These are phyloP conservation scores for Cyclopterus lumpus DNA, from an alignment of 2,797 vertebrate species.

Conservation along the genomic window DNA sequence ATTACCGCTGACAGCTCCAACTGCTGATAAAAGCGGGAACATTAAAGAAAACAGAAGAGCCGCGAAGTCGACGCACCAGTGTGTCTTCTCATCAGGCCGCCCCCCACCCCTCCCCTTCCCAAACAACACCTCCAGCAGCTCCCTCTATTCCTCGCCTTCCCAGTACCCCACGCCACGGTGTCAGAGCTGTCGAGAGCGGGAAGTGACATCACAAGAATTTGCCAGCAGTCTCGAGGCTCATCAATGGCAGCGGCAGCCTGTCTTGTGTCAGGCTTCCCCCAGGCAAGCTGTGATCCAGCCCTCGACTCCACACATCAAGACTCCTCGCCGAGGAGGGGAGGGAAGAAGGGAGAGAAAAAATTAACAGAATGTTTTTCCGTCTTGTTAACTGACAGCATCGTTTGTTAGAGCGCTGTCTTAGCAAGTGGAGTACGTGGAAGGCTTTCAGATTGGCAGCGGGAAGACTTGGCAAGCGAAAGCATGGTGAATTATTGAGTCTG, in stretches of 20 bases:
- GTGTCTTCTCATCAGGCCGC: conserved; percentile 74
- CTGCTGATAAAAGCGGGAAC: conserved; percentile 84
- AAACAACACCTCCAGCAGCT: conserved; percentile 49
- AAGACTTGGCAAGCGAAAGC: conserved; percentile 75
- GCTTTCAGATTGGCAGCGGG: conserved; percentile 74
- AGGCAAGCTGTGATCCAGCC: conserved; percentile 85
- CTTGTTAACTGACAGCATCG: conserved; percentile 84
- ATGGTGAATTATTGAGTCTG: conserved; percentile 79
- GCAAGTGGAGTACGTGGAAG: conserved; percentile 67
- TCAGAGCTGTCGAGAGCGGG: conserved; percentile 82
- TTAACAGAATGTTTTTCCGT: conserved; percentile 85
- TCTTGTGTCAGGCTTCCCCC: conserved; percentile 83
- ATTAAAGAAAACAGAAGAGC: conserved; percentile 86
- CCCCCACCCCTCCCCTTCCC: conserved; percentile 15
- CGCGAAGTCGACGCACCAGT: conserved; percentile 62
- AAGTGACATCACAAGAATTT: conserved; percentile 85
- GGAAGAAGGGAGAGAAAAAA: conserved; percentile 66
- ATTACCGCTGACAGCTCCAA: conserved; percentile 84
- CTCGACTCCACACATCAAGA: conserved; percentile 80
- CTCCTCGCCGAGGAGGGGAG: conserved; percentile 60
- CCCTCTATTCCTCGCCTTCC: conserved; percentile 57
- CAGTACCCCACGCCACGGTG: conserved; percentile 68
- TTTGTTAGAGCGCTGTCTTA: conserved; percentile 81
- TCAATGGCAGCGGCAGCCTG: conserved; percentile 83
- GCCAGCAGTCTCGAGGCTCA: conserved; percentile 81